These are phyloP conservation scores for Eupeodes luniger DNA, from an alignment of 2,888 invertebrate species.

Conservation along the genomic window DNA sequence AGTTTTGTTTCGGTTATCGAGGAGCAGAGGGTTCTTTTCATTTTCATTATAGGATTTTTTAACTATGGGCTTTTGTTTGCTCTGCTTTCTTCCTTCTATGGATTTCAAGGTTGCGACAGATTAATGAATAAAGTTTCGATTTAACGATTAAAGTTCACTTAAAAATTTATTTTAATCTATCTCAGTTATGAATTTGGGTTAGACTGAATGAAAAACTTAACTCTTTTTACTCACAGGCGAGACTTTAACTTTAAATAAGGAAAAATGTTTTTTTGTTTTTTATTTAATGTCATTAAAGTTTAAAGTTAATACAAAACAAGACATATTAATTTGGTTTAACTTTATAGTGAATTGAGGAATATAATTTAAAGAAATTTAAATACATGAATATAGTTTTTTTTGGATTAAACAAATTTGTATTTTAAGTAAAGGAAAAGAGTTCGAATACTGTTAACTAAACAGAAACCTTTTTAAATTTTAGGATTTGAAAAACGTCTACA, in stretches of 20 bases:
- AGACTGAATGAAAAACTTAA: constrained; percentile 37
- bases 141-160: constrained; percentile 71
- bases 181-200: constrained; percentile 62
- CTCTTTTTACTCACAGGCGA: constrained; percentile 37
- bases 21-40: constrained; percentile 37
- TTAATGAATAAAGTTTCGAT: constrained; percentile 73
- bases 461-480: too few species aligned
- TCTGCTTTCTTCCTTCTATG: constrained; percentile 43
- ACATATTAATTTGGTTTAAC: too few species aligned
- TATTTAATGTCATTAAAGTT: too few species aligned
- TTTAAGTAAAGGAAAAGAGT: too few species aligned
- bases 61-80: constrained; percentile 45
- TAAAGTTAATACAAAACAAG: too few species aligned
- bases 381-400: too few species aligned
- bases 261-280: too few species aligned
- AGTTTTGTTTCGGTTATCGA: constrained; percentile 65
- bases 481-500: too few species aligned
- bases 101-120: constrained; percentile 73
- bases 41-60: constrained; percentile 42
- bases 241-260: constrained; percentile 36
- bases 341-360: too few species aligned
- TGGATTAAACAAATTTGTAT: too few species aligned
- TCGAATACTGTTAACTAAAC: too few species aligned
- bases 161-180: constrained; percentile 43
- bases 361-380: too few species aligned